Evolutionary conservation across 2,888 invertebrate species (phyloP).

Genomic region (Cantharis flavilabris): DNA sequence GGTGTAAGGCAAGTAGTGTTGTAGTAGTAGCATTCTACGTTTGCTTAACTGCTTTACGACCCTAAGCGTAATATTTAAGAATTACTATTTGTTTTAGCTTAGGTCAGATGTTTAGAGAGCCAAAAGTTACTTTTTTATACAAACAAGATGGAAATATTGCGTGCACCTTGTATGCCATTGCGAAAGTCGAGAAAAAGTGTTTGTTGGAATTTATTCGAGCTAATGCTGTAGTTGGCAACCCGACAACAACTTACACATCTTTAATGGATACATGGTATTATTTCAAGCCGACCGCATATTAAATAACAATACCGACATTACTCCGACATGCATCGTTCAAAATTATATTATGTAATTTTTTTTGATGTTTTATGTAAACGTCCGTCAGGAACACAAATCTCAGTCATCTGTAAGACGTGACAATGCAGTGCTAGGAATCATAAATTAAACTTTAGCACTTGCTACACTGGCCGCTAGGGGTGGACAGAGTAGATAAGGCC

Average conservation of each 20-base stretch:
- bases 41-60: conserved; percentile 25
- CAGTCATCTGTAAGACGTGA: conserved; percentile 57
- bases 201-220: too few relatives aligned
- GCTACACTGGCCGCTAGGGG: conserved; percentile 55
- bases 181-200: neutral
- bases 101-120: conserved; percentile 15
- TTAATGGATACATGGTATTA: neutral
- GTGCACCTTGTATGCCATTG: neutral
- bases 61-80: conserved; percentile 23
- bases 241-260: neutral
- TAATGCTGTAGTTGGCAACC: neutral
- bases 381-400: conserved; percentile 33
- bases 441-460: conserved; percentile 58
- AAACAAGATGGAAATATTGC: too few relatives aligned
- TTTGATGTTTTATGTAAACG: neutral
- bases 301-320: neutral
- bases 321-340: neutral
- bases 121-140: conserved; percentile 3
- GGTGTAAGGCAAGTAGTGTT: conserved; percentile 15
- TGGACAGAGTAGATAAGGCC: conserved; percentile 57
- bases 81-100: conserved; percentile 25
- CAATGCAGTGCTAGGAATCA: conserved; percentile 54
- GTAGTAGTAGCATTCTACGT: conserved; percentile 11
- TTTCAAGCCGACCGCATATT: neutral
- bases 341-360: neutral